Evolutionary conservation across 2,888 invertebrate genomes (phyloP), one percentile per base, ranked within the genome.

Genomic region (Xestobium rufovillosum): DNA sequence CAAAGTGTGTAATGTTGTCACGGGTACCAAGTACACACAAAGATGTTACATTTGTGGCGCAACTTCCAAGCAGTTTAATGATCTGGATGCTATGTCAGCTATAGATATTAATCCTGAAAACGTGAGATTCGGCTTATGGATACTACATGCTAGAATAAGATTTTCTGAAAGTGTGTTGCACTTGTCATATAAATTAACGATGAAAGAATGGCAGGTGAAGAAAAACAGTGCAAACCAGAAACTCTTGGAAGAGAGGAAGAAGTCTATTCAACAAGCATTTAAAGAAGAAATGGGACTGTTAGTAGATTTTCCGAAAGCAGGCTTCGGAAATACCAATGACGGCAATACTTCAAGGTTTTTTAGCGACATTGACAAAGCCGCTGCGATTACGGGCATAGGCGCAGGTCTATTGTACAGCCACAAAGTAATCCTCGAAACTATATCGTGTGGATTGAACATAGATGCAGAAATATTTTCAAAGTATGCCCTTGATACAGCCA

Each of bases 401-500:
- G 10, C 19, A 9, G 17, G 43, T 14, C 26, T 45, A 14, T 34
- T 42, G 36, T 17, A 38, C 12, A 12, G 39, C 27, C 40, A 38
- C n/a, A 15, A 42, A 17, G 33, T 46, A 8, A 49, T 47, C 17
- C 30, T 50, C 12, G 38, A 48, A 28, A 35, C 31, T 4, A 34
- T 51, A 19, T 49, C 50, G 26, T 43, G 45, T 40, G 45, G 45
- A 1, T 29, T 40, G 38, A 37, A 34, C 29, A 37, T 49, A 12
- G 29, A 50, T 31, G 4, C 25, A 3, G 14, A 26, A 14, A 38
- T 42, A 35, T 52, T 44, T 31, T 10, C 13, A 26, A 11, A 32
- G 11, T 50, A 45, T 38, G 25, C 36, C 9, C 6, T 33, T 17
- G 43, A 46, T 9, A 48, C 49, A 13, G 46, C 48, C 1, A 35